Conservation (phyloP, 2,797 vertebrate species). For the Anguilla obscura region DNA sequence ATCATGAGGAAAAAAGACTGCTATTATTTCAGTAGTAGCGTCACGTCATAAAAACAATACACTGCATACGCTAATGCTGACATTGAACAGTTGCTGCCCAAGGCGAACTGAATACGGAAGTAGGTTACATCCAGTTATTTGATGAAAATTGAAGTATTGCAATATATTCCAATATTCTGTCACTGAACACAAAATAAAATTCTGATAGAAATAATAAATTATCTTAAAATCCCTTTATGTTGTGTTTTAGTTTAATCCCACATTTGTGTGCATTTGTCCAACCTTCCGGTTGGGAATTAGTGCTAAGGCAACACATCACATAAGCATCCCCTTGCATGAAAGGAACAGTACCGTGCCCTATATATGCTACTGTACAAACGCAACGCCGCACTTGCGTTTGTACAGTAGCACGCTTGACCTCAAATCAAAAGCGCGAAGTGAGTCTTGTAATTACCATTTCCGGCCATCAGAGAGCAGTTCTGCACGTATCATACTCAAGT, state of each 20-base stretch:
- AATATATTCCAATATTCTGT: neutral
- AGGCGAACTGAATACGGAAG: neutral
- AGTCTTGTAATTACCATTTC: constrained; percentile 1
- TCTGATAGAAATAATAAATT: neutral
- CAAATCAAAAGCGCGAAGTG: neutral
- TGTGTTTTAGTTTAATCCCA: neutral
- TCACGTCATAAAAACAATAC: neutral
- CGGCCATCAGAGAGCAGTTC: constrained; percentile 1
- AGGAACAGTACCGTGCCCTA: constrained; percentile 39
- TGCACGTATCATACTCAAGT: neutral
- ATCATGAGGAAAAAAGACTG: neutral
- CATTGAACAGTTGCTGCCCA: neutral
- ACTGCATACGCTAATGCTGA: neutral
- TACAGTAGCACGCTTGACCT: neutral
- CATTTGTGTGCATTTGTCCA: constrained; percentile 23
- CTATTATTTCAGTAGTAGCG: neutral
- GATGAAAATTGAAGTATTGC: neutral
- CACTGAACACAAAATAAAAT: neutral
- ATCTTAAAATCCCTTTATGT: neutral
- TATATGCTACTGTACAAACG: constrained; percentile 28
- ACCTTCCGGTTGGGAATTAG: constrained; percentile 40
- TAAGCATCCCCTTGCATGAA: constrained; percentile 26
- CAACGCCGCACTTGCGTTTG: neutral
- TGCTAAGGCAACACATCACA: constrained; percentile 36
- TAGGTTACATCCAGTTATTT: neutral